Conservation (phyloP, 2,888 invertebrate genomes). For the Himalopsyche kuldschensis region DNA sequence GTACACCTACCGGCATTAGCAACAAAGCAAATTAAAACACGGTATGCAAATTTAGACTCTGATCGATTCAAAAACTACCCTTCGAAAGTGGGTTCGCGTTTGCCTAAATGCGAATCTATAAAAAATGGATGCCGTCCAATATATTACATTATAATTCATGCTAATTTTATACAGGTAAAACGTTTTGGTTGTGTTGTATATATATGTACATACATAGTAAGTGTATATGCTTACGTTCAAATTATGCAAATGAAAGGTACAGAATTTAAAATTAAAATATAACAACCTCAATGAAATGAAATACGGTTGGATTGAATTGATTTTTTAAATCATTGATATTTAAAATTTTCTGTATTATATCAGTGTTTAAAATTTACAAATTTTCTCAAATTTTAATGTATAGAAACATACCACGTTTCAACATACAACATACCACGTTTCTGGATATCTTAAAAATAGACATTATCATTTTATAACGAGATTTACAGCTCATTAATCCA, state of each 20-base stretch:
- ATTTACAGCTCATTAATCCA: too few relatives aligned
- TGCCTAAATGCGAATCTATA: neutral
- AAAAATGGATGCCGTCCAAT: neutral
- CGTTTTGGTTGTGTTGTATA: neutral
- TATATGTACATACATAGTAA: neutral
- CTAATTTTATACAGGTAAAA: neutral
- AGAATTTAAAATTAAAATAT: neutral
- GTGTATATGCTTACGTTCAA: neutral
- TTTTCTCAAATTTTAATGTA: too few relatives aligned
- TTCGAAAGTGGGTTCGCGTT: neutral
- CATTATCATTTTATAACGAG: too few relatives aligned
- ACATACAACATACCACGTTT: too few relatives aligned
- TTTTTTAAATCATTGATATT: too few relatives aligned
- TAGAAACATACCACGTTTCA: too few relatives aligned
- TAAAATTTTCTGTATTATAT: too few relatives aligned
- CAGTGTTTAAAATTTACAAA: too few relatives aligned
- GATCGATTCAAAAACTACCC: neutral
- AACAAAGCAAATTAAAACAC: constrained; percentile 29
- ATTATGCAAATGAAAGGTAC: neutral
- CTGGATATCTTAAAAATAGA: too few relatives aligned
- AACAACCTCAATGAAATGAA: neutral
- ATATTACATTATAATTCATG: neutral
- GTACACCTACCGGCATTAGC: constrained; percentile 10
- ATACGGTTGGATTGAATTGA: too few relatives aligned
- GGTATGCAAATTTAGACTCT: constrained; percentile 35